These are phyloP conservation scores for Perdita meconis DNA, from an alignment of 2,888 invertebrate species.

Conservation along the genomic window DNA sequence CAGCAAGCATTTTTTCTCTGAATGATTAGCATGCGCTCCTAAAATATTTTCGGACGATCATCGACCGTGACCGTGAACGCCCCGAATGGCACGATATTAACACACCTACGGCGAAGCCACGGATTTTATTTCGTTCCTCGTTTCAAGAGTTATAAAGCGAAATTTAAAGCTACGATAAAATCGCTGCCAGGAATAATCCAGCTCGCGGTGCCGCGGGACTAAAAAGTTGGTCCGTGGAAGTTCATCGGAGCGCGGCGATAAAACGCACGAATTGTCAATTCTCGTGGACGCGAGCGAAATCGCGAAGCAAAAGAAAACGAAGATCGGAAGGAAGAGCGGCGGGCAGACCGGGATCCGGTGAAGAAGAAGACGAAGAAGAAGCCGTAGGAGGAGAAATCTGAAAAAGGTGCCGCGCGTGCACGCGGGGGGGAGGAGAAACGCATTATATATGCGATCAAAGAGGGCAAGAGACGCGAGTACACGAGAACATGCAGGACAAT, in stretches of 20 bases:
- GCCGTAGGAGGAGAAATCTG: constrained; percentile 22
- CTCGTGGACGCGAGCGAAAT: constrained; percentile 16
- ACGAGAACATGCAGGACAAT: constrained; percentile 72
- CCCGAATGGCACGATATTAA: constrained; percentile 17
- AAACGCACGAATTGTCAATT: constrained; percentile 54
- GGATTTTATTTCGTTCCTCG: constrained; percentile 10
- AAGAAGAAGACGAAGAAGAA: constrained; percentile 13
- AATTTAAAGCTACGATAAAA: constrained; percentile 44
- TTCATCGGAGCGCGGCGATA: constrained; percentile 49
- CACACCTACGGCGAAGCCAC: constrained; percentile 1
- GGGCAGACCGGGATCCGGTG: neutral
- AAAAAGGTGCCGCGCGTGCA: constrained; percentile 75
- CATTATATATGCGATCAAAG: constrained; percentile 75
- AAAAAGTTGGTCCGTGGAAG: constrained; percentile 26
- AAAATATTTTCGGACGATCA: neutral
- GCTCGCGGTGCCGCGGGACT: constrained; percentile 4
- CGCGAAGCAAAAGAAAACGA: neutral
- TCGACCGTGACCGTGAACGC: constrained; percentile 20
- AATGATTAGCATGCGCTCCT: neutral
- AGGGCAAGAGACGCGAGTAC: constrained; percentile 66
- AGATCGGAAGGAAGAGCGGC: constrained; percentile 9
- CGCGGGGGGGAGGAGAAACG: constrained; percentile 47
- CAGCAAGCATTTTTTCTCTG: neutral
- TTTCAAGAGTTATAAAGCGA: constrained; percentile 34
- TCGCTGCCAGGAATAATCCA: constrained; percentile 40